Conservation (phyloP, 1,140 invertebrate genomes). For the Protaetia brevitarsis region DNA sequence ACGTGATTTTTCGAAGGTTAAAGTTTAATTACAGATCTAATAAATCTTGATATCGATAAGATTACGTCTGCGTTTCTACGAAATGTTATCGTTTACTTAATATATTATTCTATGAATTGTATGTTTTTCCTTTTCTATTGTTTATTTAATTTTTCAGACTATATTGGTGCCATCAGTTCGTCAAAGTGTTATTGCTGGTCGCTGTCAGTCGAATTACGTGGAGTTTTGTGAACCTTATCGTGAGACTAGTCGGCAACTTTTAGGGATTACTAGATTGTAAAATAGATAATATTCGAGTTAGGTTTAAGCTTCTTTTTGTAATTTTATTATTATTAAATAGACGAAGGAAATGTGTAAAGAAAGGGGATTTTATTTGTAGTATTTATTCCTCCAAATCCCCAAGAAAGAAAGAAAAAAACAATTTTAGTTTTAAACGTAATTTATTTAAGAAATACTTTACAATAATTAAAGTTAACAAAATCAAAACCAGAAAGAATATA, state of each 20-base stretch:
- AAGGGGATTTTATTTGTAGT: background rate
- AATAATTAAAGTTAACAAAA: background rate
- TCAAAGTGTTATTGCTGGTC: constrained; percentile 50
- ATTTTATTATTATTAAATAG: no score
- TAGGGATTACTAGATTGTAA: background rate
- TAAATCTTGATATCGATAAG: no score
- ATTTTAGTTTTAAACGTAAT: no score
- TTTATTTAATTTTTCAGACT: constrained; percentile 45
- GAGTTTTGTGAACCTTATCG: background rate
- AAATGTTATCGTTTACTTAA: no score
- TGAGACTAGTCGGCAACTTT: no score
- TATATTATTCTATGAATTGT: no score
- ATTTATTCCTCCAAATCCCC: background rate
- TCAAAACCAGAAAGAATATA: background rate
- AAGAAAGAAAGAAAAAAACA: no score
- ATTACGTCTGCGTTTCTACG: no score
- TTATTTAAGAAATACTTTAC: background rate
- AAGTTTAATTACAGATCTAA: no score
- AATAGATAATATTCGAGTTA: background rate
- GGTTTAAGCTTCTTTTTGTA: background rate
- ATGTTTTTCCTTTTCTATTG: background rate
- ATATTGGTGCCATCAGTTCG: constrained; percentile 60
- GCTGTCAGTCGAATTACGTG: background rate
- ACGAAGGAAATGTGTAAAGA: background rate
- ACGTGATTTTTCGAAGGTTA: no score